Evolutionary conservation across 2,888 invertebrate species (phyloP).

Genomic region (Limnephilus auricula): DNA sequence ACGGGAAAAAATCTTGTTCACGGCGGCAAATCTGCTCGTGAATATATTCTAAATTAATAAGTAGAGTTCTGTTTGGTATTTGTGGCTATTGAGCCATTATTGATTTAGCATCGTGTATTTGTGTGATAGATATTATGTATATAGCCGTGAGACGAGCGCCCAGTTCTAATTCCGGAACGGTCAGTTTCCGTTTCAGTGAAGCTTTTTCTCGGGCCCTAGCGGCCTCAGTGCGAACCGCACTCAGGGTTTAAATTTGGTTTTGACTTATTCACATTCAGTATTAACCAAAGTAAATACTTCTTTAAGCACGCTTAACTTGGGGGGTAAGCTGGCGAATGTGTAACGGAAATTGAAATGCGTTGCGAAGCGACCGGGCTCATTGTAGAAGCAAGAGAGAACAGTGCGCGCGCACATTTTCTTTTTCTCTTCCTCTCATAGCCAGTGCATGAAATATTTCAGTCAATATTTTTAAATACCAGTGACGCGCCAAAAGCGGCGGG

Average conservation of each 20-base stretch:
- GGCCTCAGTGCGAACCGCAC: neutral
- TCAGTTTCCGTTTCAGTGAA: conserved; percentile 18
- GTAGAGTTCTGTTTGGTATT: neutral
- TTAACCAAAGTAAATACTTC: too few relatives aligned
- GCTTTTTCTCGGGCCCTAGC: neutral
- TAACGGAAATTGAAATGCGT: too few relatives aligned
- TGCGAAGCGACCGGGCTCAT: too few relatives aligned
- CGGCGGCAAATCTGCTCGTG: neutral
- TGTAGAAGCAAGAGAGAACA: too few relatives aligned
- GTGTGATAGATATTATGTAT: neutral
- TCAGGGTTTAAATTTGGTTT: neutral
- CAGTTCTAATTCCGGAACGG: conserved; percentile 13
- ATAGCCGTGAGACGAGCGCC: neutral
- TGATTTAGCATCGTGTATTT: conserved; percentile 21
- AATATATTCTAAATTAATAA: neutral
- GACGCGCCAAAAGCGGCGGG: too few relatives aligned
- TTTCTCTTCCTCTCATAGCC: too few relatives aligned
- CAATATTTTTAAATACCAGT: too few relatives aligned
- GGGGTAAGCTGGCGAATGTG: too few relatives aligned
- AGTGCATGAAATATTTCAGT: too few relatives aligned
- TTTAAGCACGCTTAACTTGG: too few relatives aligned
- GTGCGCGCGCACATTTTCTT: too few relatives aligned
- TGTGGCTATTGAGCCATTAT: neutral
- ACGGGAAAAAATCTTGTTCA: neutral
- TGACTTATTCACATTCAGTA: neutral